phyloP scores from a whole-genome alignment of 1,140 invertebrate genomes.

The Lamellibrachia luymesi region DNA sequence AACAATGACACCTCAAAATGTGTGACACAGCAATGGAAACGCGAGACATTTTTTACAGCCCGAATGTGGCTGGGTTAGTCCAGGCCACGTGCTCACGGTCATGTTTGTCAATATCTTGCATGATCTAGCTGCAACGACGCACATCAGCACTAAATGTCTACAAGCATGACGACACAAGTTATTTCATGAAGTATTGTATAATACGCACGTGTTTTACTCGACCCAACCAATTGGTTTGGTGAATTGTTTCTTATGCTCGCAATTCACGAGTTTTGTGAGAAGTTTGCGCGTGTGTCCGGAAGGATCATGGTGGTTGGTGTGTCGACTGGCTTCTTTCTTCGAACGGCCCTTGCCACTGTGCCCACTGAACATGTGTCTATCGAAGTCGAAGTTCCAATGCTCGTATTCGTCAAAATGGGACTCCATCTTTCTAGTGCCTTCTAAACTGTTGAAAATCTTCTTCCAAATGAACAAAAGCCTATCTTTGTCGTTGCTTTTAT shows the following conservation, averaged over 20 bases:
- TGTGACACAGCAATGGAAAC: background rate
- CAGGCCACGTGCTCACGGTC: background rate
- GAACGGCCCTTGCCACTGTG: slow-evolving; percentile 49
- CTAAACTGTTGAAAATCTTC: slow-evolving; percentile 5
- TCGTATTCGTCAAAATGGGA: slow-evolving; percentile 44
- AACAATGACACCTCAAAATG: background rate
- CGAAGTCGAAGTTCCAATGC: slow-evolving; percentile 42
- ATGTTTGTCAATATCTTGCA: background rate
- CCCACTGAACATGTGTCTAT: slow-evolving; percentile 46
- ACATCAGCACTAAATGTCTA: too few species aligned
- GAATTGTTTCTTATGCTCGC: slow-evolving; percentile 33
- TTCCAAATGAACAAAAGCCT: background rate
- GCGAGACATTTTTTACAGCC: background rate
- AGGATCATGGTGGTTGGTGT: slow-evolving; percentile 45
- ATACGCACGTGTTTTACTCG: slow-evolving; percentile 4
- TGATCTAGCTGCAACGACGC: too few species aligned
- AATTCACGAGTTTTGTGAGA: slow-evolving; percentile 48
- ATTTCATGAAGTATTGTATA: background rate
- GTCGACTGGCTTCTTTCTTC: slow-evolving; percentile 45
- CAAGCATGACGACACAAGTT: background rate
- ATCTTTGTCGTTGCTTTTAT: background rate
- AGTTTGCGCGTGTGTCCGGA: slow-evolving; percentile 48
- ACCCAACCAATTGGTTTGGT: background rate
- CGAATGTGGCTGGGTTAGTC: background rate
- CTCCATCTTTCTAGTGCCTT: slow-evolving; percentile 29